Conservation (phyloP, 2,113 vertebrate species). For the Xenus cinereus region DNA sequence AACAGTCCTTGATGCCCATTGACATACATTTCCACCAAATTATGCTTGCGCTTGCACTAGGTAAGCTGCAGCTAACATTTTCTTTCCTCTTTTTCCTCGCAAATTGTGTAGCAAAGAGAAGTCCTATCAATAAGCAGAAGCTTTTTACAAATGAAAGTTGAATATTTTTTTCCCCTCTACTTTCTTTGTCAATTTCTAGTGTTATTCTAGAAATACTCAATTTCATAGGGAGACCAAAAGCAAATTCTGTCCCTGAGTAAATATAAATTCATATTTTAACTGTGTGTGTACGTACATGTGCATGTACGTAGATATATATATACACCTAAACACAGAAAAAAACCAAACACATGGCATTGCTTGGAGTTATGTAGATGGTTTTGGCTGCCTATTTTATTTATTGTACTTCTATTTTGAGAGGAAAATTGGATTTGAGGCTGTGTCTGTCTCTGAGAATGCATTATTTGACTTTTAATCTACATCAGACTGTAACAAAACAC, state of each 20-base stretch:
- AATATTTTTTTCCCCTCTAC: neutral
- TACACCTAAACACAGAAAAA: neutral
- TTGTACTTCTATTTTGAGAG: constrained; percentile 9
- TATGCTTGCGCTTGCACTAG: neutral
- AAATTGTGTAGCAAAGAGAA: neutral
- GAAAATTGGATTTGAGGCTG: constrained; percentile 24
- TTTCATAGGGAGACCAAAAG: neutral
- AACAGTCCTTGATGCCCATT: neutral
- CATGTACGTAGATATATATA: neutral
- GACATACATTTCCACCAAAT: neutral
- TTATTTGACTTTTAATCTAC: constrained; percentile 37
- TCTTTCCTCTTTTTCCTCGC: neutral
- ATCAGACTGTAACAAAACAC: neutral
- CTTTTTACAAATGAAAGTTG: neutral
- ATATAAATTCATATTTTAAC: neutral
- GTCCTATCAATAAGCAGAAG: neutral
- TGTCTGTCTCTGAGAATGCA: neutral
- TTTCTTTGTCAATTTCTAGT: neutral
- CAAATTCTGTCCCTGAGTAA: neutral
- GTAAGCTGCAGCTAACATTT: neutral
- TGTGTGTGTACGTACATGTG: neutral
- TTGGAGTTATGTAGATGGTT: neutral
- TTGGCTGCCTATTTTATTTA: constrained; percentile 27
- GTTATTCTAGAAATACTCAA: neutral
- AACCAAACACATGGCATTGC: neutral